These are phyloP conservation scores for Acipenser transmontanus DNA, from an alignment of 2,797 vertebrate genomes.

Conservation along the genomic window DNA sequence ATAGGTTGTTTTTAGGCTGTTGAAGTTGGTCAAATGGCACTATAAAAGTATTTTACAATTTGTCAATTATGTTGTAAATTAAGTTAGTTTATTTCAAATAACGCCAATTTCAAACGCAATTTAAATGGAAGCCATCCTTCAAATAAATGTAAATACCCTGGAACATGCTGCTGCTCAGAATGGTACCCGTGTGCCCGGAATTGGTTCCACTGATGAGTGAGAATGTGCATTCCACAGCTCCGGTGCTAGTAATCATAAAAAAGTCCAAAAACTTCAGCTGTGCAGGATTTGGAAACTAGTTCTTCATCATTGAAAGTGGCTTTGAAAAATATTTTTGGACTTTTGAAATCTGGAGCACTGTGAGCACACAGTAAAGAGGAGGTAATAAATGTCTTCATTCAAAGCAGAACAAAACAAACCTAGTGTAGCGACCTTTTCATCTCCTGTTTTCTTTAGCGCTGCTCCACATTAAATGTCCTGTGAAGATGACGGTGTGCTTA, in stretches of 20 bases:
- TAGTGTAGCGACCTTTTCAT: constrained; percentile 41
- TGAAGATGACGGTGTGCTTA: constrained; percentile 44
- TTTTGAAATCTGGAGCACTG: too few relatives aligned
- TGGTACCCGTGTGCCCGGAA: constrained; percentile 5
- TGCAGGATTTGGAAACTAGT: constrained; percentile 42
- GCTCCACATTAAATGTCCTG: constrained; percentile 17
- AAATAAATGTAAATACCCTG: neutral
- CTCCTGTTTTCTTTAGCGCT: constrained; percentile 40
- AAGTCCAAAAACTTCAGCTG: constrained; percentile 13
- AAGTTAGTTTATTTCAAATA: too few relatives aligned
- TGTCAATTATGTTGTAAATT: too few relatives aligned
- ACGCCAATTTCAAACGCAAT: too few relatives aligned
- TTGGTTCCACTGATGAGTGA: constrained; percentile 35
- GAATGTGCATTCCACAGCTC: constrained; percentile 18
- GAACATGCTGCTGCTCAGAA: constrained; percentile 24
- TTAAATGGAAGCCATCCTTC: neutral
- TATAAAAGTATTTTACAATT: too few relatives aligned
- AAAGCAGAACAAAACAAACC: constrained; percentile 23
- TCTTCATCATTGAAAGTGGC: constrained; percentile 11
- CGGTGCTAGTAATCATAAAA: constrained; percentile 25
- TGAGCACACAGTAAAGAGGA: too few relatives aligned
- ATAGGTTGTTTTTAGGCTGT: too few relatives aligned
- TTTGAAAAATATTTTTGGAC: constrained; percentile 1
- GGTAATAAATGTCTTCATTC: too few relatives aligned
- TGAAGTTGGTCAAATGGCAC: too few relatives aligned